Evolutionary conservation across 2,888 invertebrate genomes (phyloP).

Genomic region (Agonum fuliginosum): DNA sequence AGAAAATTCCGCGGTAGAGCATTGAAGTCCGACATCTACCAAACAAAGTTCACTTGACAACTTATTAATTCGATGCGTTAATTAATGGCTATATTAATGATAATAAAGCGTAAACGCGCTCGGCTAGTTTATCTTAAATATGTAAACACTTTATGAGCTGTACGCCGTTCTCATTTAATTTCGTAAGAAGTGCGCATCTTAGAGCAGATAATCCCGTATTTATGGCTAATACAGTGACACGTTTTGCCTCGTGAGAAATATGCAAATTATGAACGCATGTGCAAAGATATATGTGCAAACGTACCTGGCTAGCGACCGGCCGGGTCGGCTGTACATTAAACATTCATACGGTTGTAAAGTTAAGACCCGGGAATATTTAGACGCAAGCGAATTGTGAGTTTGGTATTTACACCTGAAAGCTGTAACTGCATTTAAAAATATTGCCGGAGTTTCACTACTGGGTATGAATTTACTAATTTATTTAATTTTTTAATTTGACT

Average conservation of each 20-base stretch:
- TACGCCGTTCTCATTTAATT: too few relatives aligned
- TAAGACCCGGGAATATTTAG: too few relatives aligned
- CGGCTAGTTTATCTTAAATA: constrained; percentile 31
- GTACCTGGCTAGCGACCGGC: neutral
- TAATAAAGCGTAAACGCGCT: constrained; percentile 44
- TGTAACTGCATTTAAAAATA: too few relatives aligned
- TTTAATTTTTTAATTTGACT: too few relatives aligned
- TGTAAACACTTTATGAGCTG: constrained; percentile 41
- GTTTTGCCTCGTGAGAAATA: constrained; percentile 25
- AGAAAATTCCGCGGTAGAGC: neutral
- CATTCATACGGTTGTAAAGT: neutral
- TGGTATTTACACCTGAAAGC: too few relatives aligned
- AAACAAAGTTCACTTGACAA: constrained; percentile 13
- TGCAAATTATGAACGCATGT: neutral
- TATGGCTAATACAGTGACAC: constrained; percentile 40
- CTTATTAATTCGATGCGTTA: constrained; percentile 41
- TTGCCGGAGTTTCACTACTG: too few relatives aligned
- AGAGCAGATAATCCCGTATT: constrained; percentile 28
- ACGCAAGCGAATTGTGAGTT: too few relatives aligned
- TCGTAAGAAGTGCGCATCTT: neutral
- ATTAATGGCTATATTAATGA: constrained; percentile 45
- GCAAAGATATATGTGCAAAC: neutral
- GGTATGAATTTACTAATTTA: too few relatives aligned
- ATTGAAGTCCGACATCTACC: neutral
- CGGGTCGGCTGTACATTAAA: neutral